These are phyloP conservation scores for Lanius collurio DNA, from an alignment of 2,113 vertebrate genomes.

Conservation along the genomic window DNA sequence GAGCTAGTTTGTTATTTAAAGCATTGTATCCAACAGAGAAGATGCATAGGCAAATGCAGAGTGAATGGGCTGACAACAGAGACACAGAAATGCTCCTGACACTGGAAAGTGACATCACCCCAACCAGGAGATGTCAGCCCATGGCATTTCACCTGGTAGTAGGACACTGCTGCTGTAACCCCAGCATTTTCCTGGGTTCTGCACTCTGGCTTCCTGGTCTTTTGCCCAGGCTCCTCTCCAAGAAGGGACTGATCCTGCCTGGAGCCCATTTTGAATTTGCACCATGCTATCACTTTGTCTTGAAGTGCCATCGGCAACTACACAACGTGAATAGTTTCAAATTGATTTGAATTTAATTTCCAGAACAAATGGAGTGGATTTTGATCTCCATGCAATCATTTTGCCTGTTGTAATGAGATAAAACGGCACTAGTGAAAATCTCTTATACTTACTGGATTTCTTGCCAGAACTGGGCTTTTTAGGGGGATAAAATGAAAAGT, in stretches of 20 bases:
- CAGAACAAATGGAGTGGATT: neutral
- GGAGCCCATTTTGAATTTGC: neutral
- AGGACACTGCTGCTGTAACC: too few species aligned
- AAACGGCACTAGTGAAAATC: neutral
- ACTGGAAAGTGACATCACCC: neutral
- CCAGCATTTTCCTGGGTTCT: neutral
- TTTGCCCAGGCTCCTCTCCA: neutral
- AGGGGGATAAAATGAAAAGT: neutral
- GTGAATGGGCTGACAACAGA: neutral
- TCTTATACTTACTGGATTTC: neutral
- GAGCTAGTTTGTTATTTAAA: constrained; percentile 44
- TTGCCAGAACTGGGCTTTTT: neutral
- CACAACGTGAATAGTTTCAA: neutral
- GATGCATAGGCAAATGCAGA: neutral
- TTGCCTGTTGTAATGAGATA: neutral
- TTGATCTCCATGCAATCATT: neutral
- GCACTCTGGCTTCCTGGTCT: neutral
- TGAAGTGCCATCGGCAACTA: neutral
- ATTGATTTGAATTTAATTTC: constrained; percentile 23
- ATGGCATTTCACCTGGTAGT: neutral
- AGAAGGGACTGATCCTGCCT: neutral
- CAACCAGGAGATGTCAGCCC: neutral
- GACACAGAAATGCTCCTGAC: neutral
- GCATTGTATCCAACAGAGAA: neutral
- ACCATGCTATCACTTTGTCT: neutral